phyloP scores from a whole-genome alignment of 2,888 invertebrate species.

The Cheilosia soror region DNA sequence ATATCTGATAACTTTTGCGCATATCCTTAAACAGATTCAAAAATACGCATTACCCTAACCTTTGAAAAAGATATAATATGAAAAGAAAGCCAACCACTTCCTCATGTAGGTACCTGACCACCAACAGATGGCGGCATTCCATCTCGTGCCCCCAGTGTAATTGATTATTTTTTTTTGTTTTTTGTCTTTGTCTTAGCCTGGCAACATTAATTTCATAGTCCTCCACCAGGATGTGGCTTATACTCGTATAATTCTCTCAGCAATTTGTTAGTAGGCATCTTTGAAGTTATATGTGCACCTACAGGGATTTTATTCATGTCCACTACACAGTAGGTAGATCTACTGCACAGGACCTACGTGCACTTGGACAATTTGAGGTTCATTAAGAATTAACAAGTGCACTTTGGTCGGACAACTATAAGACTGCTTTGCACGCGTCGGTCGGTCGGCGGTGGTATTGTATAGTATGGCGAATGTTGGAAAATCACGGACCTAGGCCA shows the following conservation, averaged over 20 bases:
- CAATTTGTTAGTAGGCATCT: slow-evolving; percentile 59
- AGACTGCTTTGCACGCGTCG: slow-evolving; percentile 27
- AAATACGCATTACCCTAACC: not conserved
- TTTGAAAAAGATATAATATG: not conserved
- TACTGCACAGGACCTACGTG: slow-evolving; percentile 28
- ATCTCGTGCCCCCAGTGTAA: slow-evolving; percentile 13
- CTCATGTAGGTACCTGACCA: slow-evolving; percentile 1
- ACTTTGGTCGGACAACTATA: slow-evolving; percentile 64
- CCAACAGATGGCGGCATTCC: slow-evolving; percentile 18
- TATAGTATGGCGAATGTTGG: slow-evolving; percentile 26
- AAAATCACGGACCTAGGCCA: slow-evolving; percentile 77
- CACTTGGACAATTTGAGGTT: slow-evolving; percentile 66
- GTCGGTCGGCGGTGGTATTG: not conserved
- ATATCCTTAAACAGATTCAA: not conserved
- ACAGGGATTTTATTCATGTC: slow-evolving; percentile 24
- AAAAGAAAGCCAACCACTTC: not conserved
- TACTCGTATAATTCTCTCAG: slow-evolving; percentile 36
- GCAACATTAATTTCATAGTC: slow-evolving; percentile 7
- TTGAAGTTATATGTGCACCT: slow-evolving; percentile 38
- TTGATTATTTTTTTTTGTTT: slow-evolving; percentile 3
- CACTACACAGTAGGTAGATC: slow-evolving; percentile 6
- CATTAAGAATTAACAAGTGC: slow-evolving; percentile 73
- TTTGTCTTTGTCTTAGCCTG: not conserved
- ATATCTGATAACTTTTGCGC: not conserved
- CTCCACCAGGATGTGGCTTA: slow-evolving; percentile 40